phyloP scores from a whole-genome alignment of 2,113 vertebrate genomes.

The Coturnix japonica region DNA sequence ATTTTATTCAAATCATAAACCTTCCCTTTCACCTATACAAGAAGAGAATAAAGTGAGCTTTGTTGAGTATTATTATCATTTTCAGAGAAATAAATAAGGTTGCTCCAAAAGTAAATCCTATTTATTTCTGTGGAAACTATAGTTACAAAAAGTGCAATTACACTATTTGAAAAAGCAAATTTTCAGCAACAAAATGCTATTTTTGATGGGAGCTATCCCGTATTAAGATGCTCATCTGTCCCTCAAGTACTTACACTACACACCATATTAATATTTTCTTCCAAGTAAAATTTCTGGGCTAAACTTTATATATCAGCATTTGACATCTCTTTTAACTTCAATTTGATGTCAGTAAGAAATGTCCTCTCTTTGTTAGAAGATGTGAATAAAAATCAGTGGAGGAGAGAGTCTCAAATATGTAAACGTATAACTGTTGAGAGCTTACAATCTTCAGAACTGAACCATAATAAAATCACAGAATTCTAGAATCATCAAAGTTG shows the following conservation, averaged over 20 bases:
- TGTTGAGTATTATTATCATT: neutral
- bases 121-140: too few species aligned
- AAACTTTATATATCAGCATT: neutral
- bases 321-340: neutral
- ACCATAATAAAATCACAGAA: neutral
- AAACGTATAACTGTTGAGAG: neutral
- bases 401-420: neutral
- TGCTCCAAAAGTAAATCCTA: too few species aligned
- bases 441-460: neutral
- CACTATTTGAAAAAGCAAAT: too few species aligned
- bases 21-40: neutral
- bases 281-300: neutral
- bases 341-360: neutral
- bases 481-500: neutral
- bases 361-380: neutral
- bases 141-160: too few species aligned
- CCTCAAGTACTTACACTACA: neutral
- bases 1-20: neutral
- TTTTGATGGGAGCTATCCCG: neutral
- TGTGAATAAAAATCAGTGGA: neutral
- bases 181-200: too few species aligned
- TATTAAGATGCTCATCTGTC: neutral
- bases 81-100: neutral
- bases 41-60: slow-evolving; percentile 7
- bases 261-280: neutral